A percentile compares a stretch with the other conserved stretches of the same genome.
Evolutionary conservation across 2,113 vertebrate species (phyloP).

Genomic region (Catagonus wagneri): DNA sequence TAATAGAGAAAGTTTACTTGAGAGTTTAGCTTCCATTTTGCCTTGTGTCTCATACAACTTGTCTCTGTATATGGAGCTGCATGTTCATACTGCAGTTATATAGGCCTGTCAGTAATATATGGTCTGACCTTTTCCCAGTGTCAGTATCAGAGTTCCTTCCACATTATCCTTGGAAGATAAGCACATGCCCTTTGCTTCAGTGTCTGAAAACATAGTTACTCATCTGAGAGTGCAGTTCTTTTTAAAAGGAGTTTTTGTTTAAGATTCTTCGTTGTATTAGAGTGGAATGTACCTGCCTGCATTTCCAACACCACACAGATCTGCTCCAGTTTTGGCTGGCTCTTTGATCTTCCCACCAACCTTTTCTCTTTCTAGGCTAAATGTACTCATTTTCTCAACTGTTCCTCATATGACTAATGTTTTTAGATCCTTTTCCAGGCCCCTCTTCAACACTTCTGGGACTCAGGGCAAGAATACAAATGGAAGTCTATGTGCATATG

Average conservation of each 20-base stretch:
- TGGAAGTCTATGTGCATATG: background rate
- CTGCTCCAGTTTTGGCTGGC: constrained; percentile 31
- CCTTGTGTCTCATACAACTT: background rate
- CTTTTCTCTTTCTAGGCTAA: constrained; percentile 50
- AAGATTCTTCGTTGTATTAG: background rate
- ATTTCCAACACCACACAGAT: constrained; percentile 7
- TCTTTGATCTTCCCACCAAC: constrained; percentile 8
- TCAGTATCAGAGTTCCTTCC: background rate
- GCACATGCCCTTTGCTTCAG: background rate
- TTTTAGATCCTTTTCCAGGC: constrained; percentile 28
- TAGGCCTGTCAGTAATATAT: background rate
- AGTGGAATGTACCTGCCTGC: background rate
- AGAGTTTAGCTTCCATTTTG: background rate
- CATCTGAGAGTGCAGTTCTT: background rate
- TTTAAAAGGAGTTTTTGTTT: constrained; percentile 1
- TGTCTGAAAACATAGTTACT: constrained; percentile 38
- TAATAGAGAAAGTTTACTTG: background rate
- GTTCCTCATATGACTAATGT: background rate
- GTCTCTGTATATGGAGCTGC: background rate
- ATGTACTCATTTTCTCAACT: constrained; percentile 29
- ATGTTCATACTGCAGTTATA: background rate
- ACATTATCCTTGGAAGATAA: background rate
- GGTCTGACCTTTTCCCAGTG: background rate
- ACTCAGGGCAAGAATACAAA: constrained; percentile 8
- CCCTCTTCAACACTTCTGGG: constrained; percentile 31